Conservation (phyloP, 2,797 vertebrate genomes). For the Clamator glandarius region DNA sequence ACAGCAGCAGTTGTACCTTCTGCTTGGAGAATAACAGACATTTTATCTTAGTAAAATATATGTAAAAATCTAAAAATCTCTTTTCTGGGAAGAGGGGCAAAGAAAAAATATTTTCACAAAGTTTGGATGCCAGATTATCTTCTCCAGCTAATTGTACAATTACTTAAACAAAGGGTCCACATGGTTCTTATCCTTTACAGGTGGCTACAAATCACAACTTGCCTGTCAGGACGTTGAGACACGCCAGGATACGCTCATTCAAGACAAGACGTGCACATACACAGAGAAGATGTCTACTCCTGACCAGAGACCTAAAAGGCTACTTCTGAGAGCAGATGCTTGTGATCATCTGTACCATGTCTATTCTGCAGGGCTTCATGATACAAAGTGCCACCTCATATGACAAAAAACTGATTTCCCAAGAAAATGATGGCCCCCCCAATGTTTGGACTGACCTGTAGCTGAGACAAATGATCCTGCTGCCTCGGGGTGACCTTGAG, state of each 20-base stretch:
- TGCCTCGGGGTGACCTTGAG: neutral
- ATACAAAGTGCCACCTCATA: neutral
- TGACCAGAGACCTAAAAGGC: neutral
- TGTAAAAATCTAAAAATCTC: neutral
- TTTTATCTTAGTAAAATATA: neutral
- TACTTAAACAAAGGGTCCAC: neutral
- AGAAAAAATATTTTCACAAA: neutral
- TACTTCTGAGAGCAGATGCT: neutral
- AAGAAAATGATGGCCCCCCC: neutral
- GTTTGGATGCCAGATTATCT: neutral
- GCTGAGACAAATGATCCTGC: neutral
- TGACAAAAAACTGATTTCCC: neutral
- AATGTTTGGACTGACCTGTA: neutral
- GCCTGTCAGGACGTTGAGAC: neutral
- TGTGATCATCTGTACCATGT: neutral
- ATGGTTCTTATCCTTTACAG: neutral
- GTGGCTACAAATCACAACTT: rapidly evolving
- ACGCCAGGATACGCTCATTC: neutral
- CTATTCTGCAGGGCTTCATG: rapidly evolving
- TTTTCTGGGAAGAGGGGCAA: neutral
- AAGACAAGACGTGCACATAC: neutral
- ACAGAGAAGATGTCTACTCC: neutral
- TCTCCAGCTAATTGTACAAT: neutral
- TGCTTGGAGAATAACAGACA: neutral
- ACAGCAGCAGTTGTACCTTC: neutral